phyloP scores from a whole-genome alignment of 2,113 vertebrate species.

The Ondatra zibethicus region DNA sequence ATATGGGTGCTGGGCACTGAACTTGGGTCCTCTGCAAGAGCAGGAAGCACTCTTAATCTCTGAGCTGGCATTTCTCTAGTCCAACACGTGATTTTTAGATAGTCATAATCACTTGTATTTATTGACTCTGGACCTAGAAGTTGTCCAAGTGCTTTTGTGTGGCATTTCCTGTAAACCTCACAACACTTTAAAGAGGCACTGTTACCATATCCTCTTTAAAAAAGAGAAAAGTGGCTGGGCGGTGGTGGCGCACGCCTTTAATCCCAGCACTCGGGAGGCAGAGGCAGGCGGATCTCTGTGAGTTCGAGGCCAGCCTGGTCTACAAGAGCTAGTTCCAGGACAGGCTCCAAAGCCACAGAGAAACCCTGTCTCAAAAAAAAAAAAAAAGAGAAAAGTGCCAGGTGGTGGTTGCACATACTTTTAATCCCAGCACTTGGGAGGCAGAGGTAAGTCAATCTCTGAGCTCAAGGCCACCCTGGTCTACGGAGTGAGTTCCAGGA shows the following conservation, averaged over 20 bases:
- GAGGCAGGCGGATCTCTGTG: neutral
- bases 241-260: neutral
- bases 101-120: neutral
- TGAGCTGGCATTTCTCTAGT: neutral
- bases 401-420: neutral
- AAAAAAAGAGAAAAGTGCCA: neutral
- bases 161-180: conserved; percentile 5
- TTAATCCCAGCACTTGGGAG: neutral
- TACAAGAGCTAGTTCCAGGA: neutral
- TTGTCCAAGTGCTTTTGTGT: neutral
- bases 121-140: neutral
- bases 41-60: neutral
- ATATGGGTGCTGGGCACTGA: neutral
- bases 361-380: no score
- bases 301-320: neutral
- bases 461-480: neutral
- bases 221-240: neutral
- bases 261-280: neutral
- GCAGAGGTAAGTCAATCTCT: neutral
- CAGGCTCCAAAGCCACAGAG: no score
- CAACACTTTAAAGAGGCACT: neutral
- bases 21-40: neutral
- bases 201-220: neutral
- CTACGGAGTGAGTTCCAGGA: neutral
- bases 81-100: neutral